Percentiles rank a stretch among this genome's conserved stretches.
Evolutionary conservation across 2,888 invertebrate genomes (phyloP).

Genomic region (Scaptomyza tumidula): DNA sequence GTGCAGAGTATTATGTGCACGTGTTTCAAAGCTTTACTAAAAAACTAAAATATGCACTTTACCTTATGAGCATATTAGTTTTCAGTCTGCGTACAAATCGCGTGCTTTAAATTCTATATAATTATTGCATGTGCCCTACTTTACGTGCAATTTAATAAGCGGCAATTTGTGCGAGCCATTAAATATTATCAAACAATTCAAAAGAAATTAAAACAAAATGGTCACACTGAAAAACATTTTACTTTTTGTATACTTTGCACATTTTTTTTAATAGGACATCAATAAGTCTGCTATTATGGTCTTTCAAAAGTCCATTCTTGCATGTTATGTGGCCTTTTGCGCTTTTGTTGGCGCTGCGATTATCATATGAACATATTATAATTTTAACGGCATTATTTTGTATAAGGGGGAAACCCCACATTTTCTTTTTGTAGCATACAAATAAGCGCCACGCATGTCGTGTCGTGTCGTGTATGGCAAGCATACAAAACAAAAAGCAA

Average conservation of each 20-base stretch:
- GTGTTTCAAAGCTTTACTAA: slow-evolving; percentile 44
- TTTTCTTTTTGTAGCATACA: slow-evolving; percentile 56
- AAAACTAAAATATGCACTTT: slow-evolving; percentile 23
- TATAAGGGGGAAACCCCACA: neutral
- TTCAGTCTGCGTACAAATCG: neutral
- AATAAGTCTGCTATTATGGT: neutral
- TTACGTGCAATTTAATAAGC: neutral
- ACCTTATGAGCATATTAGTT: slow-evolving; percentile 44
- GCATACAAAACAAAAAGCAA: neutral
- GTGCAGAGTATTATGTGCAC: slow-evolving; percentile 18
- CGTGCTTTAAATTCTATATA: neutral
- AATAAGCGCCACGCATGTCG: slow-evolving; percentile 45
- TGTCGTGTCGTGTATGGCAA: slow-evolving; percentile 15
- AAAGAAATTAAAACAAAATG: too few species aligned
- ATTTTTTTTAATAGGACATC: too few species aligned
- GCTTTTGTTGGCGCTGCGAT: slow-evolving; percentile 25
- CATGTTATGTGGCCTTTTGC: slow-evolving; percentile 58
- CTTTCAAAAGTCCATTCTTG: slow-evolving; percentile 16
- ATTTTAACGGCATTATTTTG: slow-evolving; percentile 34
- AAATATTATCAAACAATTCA: neutral
- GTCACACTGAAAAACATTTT: too few species aligned
- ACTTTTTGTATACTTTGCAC: too few species aligned
- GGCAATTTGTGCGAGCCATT: neutral
- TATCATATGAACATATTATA: slow-evolving; percentile 52
- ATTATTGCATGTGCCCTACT: neutral